Percentiles rank a stretch among this genome's conserved stretches.
phyloP scores from a whole-genome alignment of 2,888 invertebrate species.

The Argynnis bischoffii region DNA sequence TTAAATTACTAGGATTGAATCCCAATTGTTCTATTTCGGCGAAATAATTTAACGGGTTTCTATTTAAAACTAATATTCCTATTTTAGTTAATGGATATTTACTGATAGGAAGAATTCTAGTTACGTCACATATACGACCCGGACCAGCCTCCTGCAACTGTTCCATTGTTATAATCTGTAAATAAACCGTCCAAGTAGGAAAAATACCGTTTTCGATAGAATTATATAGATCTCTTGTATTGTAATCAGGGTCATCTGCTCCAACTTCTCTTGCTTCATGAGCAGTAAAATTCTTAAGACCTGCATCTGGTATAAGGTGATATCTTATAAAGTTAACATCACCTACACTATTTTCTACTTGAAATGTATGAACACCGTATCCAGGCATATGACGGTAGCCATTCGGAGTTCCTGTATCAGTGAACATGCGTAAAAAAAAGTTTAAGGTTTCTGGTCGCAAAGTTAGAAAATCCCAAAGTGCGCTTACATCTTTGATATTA shows the following conservation, averaged over 20 bases:
- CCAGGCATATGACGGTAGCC: constrained; percentile 95
- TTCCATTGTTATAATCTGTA: constrained; percentile 91
- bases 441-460: constrained; percentile 86
- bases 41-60: constrained; percentile 94
- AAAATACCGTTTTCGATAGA: constrained; percentile 45
- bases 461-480: constrained; percentile 81
- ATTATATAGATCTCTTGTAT: constrained; percentile 86
- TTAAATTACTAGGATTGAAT: constrained; percentile 92
- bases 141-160: constrained; percentile 88
- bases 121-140: constrained; percentile 93
- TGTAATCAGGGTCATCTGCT: constrained; percentile 91
- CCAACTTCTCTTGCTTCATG: constrained; percentile 84
- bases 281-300: constrained; percentile 87
- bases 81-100: constrained; percentile 92
- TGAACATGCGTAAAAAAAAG: constrained; percentile 87
- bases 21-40: constrained; percentile 95
- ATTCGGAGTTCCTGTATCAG: constrained; percentile 93
- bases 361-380: constrained; percentile 94
- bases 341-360: constrained; percentile 87
- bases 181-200: constrained; percentile 88
- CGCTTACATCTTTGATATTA: constrained; percentile 84
- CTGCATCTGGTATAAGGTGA: constrained; percentile 93
- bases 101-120: constrained; percentile 89
- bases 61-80: constrained; percentile 91
- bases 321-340: constrained; percentile 91